Evolutionary conservation across 2,888 invertebrate species (phyloP).

Genomic region (Ormyrus labotus): DNA sequence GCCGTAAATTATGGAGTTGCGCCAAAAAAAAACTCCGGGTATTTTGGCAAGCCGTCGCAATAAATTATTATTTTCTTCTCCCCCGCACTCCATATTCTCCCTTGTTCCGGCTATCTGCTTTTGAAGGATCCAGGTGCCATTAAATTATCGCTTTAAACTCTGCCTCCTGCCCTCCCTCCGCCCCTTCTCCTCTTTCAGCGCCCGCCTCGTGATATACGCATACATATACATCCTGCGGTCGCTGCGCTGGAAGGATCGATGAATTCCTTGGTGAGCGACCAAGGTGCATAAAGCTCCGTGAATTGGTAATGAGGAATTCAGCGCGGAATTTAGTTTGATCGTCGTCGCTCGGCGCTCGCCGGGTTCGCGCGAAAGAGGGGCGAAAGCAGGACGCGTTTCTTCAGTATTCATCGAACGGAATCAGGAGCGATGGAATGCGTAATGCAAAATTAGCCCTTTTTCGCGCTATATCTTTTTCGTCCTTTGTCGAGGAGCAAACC

Average conservation of each 20-base stretch:
- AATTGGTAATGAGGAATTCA: constrained; percentile 47
- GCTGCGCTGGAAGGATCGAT: constrained; percentile 24
- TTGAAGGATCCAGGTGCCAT: constrained; percentile 48
- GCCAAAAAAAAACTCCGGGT: background rate
- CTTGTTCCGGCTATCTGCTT: constrained; percentile 41
- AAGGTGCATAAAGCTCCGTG: constrained; percentile 35
- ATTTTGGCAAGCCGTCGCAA: constrained; percentile 26
- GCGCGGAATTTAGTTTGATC: constrained; percentile 39
- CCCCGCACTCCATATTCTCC: background rate
- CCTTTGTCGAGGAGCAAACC: too few relatives aligned
- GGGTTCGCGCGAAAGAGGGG: background rate
- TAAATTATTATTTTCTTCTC: constrained; percentile 34
- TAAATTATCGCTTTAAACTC: constrained; percentile 46
- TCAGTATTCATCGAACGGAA: too few relatives aligned
- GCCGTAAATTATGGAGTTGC: background rate
- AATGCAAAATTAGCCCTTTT: constrained; percentile 11
- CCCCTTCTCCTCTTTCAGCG: background rate
- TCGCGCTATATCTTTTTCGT: too few relatives aligned
- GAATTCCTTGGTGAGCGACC: constrained; percentile 38
- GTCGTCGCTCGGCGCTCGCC: background rate
- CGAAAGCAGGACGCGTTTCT: too few relatives aligned
- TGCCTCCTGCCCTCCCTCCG: background rate
- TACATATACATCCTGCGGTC: background rate
- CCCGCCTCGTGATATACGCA: too few relatives aligned
- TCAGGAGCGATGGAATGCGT: constrained; percentile 15